phyloP scores from a whole-genome alignment of 2,113 vertebrate genomes.

The Ceratotherium simum region DNA sequence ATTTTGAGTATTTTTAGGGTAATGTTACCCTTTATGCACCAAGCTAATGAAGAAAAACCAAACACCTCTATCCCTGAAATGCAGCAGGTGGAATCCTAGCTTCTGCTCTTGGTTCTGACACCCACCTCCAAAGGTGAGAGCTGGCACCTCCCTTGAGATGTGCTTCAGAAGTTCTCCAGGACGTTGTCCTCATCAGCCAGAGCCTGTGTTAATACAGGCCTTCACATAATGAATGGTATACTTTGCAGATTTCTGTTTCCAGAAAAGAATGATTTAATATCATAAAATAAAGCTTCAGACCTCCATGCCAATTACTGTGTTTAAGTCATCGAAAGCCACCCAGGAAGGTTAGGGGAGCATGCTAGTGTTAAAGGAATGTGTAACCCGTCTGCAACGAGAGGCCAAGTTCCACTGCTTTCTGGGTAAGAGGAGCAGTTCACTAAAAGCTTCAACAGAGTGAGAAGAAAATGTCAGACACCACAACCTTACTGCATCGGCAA shows the following conservation, averaged over 20 bases:
- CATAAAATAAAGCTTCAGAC: constrained; percentile 79
- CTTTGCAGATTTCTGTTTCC: constrained; percentile 67
- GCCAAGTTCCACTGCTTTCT: constrained; percentile 76
- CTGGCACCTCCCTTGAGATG: background rate
- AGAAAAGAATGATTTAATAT: constrained; percentile 65
- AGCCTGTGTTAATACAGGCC: constrained; percentile 41
- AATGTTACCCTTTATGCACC: background rate
- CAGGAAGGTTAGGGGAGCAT: constrained; percentile 75
- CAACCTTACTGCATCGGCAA: constrained; percentile 75
- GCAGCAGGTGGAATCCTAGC: background rate
- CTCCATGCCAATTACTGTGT: constrained; percentile 76
- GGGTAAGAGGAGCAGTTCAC: constrained; percentile 78
- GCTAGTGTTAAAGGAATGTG: constrained; percentile 76
- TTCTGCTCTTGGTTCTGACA: background rate
- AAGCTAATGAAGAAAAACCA: background rate
- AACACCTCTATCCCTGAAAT: background rate
- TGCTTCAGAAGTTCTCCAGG: background rate
- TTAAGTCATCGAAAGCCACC: constrained; percentile 76
- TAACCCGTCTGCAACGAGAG: constrained; percentile 82
- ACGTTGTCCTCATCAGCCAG: constrained; percentile 52
- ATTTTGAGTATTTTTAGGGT: background rate
- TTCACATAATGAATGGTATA: constrained; percentile 57
- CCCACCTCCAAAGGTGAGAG: constrained; percentile 31
- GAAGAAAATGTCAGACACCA: constrained; percentile 83
- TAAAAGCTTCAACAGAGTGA: constrained; percentile 85